phyloP scores from a whole-genome alignment of 2,113 vertebrate genomes.

The Entomyzon cyanotis region DNA sequence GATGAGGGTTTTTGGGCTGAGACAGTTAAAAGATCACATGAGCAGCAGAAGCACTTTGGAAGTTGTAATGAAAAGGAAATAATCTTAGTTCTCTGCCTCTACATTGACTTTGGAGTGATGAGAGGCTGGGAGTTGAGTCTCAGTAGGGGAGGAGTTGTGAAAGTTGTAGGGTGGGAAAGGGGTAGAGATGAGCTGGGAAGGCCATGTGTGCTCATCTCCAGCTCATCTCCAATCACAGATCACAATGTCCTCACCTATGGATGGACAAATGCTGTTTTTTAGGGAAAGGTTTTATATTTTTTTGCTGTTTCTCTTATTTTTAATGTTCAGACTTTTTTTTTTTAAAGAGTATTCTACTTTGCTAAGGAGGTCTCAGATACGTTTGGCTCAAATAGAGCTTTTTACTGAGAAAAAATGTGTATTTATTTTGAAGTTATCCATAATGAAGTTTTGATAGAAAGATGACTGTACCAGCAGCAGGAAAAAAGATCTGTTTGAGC shows the following conservation, averaged over 20 bases:
- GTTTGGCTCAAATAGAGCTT: background rate
- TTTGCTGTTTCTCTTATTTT: background rate
- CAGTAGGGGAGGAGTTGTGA: accelerated
- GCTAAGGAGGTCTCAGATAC: background rate
- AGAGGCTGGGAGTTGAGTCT: background rate
- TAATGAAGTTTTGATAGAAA: slow-evolving; percentile 13
- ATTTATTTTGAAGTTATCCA: background rate
- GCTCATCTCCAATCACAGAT: background rate
- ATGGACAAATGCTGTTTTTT: background rate
- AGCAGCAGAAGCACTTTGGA: background rate
- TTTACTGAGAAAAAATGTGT: background rate
- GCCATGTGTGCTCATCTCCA: background rate
- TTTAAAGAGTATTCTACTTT: background rate
- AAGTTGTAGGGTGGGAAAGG: background rate
- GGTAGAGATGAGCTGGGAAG: background rate
- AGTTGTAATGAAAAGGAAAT: background rate
- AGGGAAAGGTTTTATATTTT: slow-evolving; percentile 57
- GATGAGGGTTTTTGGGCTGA: background rate
- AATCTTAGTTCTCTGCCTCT: background rate
- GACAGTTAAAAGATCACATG: background rate
- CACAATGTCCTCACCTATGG: background rate
- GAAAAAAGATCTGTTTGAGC: background rate
- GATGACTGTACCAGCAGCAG: background rate
- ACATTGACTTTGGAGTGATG: background rate
- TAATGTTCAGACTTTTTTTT: background rate